A percentile compares a stretch with the other conserved stretches of the same genome.
Evolutionary conservation across 2,797 vertebrate species (phyloP).

Genomic region (Pseudochromis fuscus): DNA sequence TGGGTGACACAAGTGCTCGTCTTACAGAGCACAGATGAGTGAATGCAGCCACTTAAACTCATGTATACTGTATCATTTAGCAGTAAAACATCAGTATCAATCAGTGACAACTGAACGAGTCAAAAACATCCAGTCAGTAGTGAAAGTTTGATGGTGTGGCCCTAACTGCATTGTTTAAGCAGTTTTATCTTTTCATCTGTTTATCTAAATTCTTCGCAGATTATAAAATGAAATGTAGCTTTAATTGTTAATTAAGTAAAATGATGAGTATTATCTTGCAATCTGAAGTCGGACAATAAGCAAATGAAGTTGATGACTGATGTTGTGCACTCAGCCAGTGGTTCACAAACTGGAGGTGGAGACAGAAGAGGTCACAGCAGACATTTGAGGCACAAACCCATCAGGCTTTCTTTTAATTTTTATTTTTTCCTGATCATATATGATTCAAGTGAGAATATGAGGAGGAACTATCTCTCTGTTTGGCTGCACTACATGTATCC

Average conservation of each 20-base stretch:
- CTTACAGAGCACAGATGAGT: constrained; percentile 63
- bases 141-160: background rate
- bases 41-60: constrained; percentile 52
- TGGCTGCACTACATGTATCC: too few relatives aligned
- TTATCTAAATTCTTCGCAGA: background rate
- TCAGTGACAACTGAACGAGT: background rate
- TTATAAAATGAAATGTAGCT: background rate
- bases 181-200: background rate
- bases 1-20: constrained; percentile 72
- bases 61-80: constrained; percentile 61
- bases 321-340: background rate
- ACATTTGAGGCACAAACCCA: background rate
- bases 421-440: too few relatives aligned
- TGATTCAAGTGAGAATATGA: background rate
- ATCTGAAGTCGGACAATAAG: background rate
- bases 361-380: too few relatives aligned
- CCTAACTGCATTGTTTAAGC: background rate
- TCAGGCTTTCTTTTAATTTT: too few relatives aligned
- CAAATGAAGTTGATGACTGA: background rate
- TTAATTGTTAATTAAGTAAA: background rate
- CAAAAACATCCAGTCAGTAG: background rate
- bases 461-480: background rate
- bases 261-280: background rate
- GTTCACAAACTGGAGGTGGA: background rate
- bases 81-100: constrained; percentile 35